Evolutionary conservation across 2,113 vertebrate genomes (phyloP), one percentile per base, ranked within the genome.

Genomic region (Smithornis capensis): DNA sequence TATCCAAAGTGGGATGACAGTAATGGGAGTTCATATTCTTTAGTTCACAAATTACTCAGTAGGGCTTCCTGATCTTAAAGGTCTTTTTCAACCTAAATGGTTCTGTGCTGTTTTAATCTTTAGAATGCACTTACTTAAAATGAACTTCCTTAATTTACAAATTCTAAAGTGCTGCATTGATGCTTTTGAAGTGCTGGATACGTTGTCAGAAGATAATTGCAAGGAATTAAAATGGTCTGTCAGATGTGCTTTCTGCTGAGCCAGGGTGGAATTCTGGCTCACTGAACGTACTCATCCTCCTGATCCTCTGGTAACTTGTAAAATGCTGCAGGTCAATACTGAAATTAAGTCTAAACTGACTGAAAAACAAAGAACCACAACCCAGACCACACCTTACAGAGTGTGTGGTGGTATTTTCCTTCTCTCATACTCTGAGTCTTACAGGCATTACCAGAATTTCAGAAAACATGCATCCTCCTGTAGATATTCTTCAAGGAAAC

Each of bases 161-260:
- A 69, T 73, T 50, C 49, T 49, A 2, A 82, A 73, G 84, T 68
- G 74, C n/a, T 83, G 50, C 50, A 38, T 57, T 62, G 78, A 70
- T 90, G 63, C 57, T 91, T 89, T 95, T 88, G 69, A 96, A 83
- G 67, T 56, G 27, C 63, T 37, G 31, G 40, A 33, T 83, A 1
- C 91, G 55, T 63, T 87, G 56, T 40, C 79, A 63, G 90, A 69
- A 89, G 87, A 74, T 87, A 96, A 95, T 93, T 95, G 81, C 42
- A 19, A 12, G 14, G 62, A 45, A 80, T 56, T 80, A 25, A 37
- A 77, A 19, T 16, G 29, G 33, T 76, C 49, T 90, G 19, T 78
- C 81, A 47, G 62, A 60, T 92, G 55, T 88, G 42, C 71, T 75
- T 78, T 81, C 56, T 82, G 45, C 44, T 68, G 40, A 75, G 47